These are phyloP conservation scores for Amiota communis DNA, from an alignment of 2,888 invertebrate species.

Conservation along the genomic window DNA sequence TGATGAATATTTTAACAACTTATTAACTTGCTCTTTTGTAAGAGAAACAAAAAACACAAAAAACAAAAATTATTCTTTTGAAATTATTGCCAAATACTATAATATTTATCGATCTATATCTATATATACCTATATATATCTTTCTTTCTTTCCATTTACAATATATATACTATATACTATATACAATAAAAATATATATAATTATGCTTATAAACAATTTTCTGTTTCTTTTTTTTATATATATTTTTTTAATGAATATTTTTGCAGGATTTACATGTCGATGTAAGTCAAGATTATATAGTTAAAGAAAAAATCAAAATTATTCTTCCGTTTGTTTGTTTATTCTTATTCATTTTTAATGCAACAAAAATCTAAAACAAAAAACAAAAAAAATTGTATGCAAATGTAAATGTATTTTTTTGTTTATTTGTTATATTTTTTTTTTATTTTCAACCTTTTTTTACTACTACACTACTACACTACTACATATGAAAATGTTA, in stretches of 20 bases:
- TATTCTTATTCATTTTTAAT: conserved; percentile 10
- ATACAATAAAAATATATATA: conserved; percentile 23
- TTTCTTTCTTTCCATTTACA: too few relatives aligned
- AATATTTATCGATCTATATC: conserved; percentile 7
- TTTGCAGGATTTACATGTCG: conserved; percentile 77
- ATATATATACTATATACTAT: not conserved
- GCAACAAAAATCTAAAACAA: conserved; percentile 12
- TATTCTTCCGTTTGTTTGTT: conserved; percentile 21
- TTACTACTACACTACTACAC: too few relatives aligned
- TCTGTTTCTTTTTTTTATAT: conserved; percentile 68
- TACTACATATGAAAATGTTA: too few relatives aligned
- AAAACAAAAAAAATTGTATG: conserved; percentile 35
- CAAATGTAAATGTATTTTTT: not conserved
- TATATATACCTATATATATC: too few relatives aligned
- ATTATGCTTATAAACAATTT: conserved; percentile 64
- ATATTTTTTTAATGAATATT: conserved; percentile 69
- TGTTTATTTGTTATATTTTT: conserved; percentile 30
- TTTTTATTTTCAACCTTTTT: not conserved
- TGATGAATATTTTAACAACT: too few relatives aligned
- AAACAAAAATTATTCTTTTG: too few relatives aligned
- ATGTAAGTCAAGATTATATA: conserved; percentile 74
- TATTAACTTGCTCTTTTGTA: too few relatives aligned
- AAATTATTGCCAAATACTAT: too few relatives aligned
- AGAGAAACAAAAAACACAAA: too few relatives aligned
- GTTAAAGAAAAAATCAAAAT: conserved; percentile 45